phyloP scores from a whole-genome alignment of 2,888 invertebrate species.

The Drosophila ustulata region DNA sequence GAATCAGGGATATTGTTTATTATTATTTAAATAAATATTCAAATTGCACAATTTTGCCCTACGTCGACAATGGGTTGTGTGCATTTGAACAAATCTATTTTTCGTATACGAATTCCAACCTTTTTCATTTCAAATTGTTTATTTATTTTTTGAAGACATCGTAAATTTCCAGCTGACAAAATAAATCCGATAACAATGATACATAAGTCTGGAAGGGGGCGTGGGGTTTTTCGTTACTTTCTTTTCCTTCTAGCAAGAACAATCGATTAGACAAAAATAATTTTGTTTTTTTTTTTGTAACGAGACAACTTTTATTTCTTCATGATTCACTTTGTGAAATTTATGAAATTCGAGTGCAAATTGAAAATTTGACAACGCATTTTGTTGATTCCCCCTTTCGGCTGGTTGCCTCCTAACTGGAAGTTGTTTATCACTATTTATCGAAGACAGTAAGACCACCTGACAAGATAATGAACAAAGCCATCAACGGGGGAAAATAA shows the following conservation, averaged over 20 bases:
- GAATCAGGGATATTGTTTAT: not conserved
- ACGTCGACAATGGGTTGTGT: constrained; percentile 26
- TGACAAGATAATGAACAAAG: constrained; percentile 72
- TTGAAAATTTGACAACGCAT: constrained; percentile 26
- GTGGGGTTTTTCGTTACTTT: not conserved
- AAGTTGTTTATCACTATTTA: constrained; percentile 70
- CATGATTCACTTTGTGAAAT: constrained; percentile 51
- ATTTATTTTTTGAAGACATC: not conserved
- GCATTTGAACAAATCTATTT: constrained; percentile 1
- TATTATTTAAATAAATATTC: not conserved
- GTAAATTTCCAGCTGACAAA: not conserved
- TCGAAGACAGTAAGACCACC: constrained; percentile 62
- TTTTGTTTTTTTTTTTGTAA: not conserved
- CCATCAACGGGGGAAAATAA: constrained; percentile 33
- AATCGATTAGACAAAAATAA: not conserved
- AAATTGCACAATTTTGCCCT: not conserved
- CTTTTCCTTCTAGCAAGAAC: not conserved
- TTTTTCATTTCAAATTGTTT: constrained; percentile 9
- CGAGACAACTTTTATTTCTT: not conserved
- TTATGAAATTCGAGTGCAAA: constrained; percentile 16
- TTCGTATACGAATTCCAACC: not conserved
- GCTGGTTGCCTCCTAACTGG: constrained; percentile 31
- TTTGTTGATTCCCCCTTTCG: constrained; percentile 9
- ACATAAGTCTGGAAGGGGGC: not conserved
- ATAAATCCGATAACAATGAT: not conserved